A percentile compares a stretch with the other conserved stretches of the same genome.
These are phyloP conservation scores for Pherbina coryleti DNA, from an alignment of 2,888 invertebrate species.

Conservation along the genomic window DNA sequence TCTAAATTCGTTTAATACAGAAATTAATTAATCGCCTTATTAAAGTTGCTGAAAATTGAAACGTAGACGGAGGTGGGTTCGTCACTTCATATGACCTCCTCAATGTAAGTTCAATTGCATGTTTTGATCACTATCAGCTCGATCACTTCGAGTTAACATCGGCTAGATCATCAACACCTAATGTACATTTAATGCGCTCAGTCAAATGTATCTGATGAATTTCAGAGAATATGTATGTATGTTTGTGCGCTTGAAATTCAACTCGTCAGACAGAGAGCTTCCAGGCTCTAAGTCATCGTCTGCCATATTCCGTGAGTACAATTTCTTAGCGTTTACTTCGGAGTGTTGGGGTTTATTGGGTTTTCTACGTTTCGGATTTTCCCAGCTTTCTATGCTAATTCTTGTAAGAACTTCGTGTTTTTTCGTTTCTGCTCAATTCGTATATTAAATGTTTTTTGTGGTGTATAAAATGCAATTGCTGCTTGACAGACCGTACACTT, in stretches of 20 bases:
- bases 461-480: slow-evolving; percentile 40
- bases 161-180: not conserved
- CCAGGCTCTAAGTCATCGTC: not conserved
- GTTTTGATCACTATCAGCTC: slow-evolving; percentile 14
- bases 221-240: too few species aligned
- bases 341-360: not conserved
- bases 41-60: not conserved
- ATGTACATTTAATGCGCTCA: not conserved
- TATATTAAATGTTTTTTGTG: slow-evolving; percentile 44
- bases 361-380: slow-evolving; percentile 46
- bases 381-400: slow-evolving; percentile 51
- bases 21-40: not conserved
- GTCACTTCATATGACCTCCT: slow-evolving; percentile 3
- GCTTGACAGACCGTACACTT: slow-evolving; percentile 20
- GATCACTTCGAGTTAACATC: not conserved
- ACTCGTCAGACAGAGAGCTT: not conserved
- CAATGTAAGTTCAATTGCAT: slow-evolving; percentile 22
- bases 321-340: not conserved
- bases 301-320: not conserved
- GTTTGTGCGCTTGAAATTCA: not conserved
- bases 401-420: not conserved
- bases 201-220: too few species aligned
- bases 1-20: not conserved
- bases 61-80: not conserved
- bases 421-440: not conserved